These are phyloP conservation scores for Chrysomela aeneicollis DNA, from an alignment of 2,888 invertebrate genomes.

Conservation along the genomic window DNA sequence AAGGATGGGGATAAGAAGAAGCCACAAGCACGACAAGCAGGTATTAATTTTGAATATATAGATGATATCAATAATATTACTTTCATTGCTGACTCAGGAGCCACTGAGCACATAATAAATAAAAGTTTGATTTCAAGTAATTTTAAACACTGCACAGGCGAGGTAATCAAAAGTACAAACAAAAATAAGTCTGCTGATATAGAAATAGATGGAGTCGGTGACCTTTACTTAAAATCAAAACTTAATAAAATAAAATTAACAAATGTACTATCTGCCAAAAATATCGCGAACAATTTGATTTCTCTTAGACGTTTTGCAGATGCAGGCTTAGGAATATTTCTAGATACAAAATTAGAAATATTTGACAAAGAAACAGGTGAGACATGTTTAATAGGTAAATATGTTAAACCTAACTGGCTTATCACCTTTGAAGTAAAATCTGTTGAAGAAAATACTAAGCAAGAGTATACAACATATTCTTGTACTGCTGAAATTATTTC, in stretches of 20 bases:
- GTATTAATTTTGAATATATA: too few relatives aligned
- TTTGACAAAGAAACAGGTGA: conserved; percentile 13
- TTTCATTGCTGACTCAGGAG: too few relatives aligned
- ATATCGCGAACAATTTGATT: conserved; percentile 17
- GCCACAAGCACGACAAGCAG: too few relatives aligned
- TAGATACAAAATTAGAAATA: conserved; percentile 3
- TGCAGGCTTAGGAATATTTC: conserved; percentile 11
- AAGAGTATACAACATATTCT: conserved; percentile 13
- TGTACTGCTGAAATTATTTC: conserved; percentile 17
- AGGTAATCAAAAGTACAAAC: conserved; percentile 19
- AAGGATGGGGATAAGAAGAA: background rate
- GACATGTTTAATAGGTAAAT: background rate
- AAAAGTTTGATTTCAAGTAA: background rate
- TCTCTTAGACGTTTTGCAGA: conserved; percentile 22
- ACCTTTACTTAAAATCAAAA: conserved; percentile 18
- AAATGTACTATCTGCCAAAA: conserved; percentile 15
- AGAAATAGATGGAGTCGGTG: conserved; percentile 11
- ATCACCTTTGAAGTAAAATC: conserved; percentile 15
- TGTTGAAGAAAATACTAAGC: background rate
- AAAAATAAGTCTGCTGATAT: conserved; percentile 20
- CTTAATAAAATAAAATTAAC: conserved; percentile 13
- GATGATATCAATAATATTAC: too few relatives aligned
- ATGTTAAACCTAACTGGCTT: conserved; percentile 14
- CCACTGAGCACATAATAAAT: too few relatives aligned
- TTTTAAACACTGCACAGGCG: conserved; percentile 10